phyloP scores from a whole-genome alignment of 2,113 vertebrate genomes.

The Onychorhynchus coronatus region DNA sequence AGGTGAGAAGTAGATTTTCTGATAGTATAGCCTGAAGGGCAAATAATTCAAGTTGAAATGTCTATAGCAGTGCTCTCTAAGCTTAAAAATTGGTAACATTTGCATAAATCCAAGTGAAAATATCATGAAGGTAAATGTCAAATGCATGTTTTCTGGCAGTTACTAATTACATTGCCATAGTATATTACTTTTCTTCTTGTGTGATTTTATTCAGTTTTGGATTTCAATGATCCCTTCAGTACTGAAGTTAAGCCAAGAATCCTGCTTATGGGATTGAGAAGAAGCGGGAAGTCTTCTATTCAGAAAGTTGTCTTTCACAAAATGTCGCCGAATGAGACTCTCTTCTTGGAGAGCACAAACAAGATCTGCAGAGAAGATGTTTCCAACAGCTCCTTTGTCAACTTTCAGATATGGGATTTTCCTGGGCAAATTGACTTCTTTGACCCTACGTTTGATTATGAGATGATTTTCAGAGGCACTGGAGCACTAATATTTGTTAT shows the following conservation, averaged over 20 bases:
- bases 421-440: constrained; percentile 95
- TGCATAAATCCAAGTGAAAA: not conserved
- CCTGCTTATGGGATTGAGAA: constrained; percentile 90
- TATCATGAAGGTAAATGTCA: not conserved
- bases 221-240: constrained; percentile 86
- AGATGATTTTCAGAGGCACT: constrained; percentile 94
- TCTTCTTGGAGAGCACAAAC: constrained; percentile 92
- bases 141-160: not conserved
- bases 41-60: not conserved
- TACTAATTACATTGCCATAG: not conserved
- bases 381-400: constrained; percentile 92
- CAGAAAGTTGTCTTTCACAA: constrained; percentile 97
- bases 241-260: constrained; percentile 93
- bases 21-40: not conserved
- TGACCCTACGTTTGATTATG: constrained; percentile 90
- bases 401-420: constrained; percentile 96
- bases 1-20: not conserved
- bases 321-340: constrained; percentile 92
- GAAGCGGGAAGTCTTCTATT: constrained; percentile 94
- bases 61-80: not conserved
- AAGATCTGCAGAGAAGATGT: constrained; percentile 92
- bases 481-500: constrained; percentile 93
- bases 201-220: constrained; percentile 78
- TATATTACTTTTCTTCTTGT: constrained; percentile 47
- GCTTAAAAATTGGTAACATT: not conserved